Conservation (phyloP, 2,797 vertebrate genomes). For the Bovichtus variegatus region DNA sequence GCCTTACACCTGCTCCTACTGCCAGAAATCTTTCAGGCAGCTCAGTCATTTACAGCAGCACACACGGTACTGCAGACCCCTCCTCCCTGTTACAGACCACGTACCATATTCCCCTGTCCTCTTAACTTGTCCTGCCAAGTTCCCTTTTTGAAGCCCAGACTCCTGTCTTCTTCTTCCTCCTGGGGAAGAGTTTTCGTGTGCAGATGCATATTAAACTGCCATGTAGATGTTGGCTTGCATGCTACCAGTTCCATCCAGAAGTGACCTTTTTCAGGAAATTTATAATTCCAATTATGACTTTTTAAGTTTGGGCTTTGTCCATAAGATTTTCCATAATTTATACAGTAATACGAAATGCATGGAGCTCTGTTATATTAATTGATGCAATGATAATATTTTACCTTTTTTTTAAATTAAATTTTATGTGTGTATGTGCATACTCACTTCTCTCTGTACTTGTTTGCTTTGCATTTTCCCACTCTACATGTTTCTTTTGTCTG, state of each 20-base stretch:
- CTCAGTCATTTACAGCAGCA: slow-evolving; percentile 99
- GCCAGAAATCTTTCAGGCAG: slow-evolving; percentile 99
- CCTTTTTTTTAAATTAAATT: too few species aligned
- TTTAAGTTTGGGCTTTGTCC: slow-evolving; percentile 42
- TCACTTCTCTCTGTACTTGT: slow-evolving; percentile 34
- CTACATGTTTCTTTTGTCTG: slow-evolving; percentile 50
- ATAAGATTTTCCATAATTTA: slow-evolving; percentile 41
- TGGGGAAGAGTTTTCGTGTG: slow-evolving; percentile 53
- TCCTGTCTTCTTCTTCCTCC: slow-evolving; percentile 41
- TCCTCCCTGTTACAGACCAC: slow-evolving; percentile 34
- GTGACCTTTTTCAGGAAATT: slow-evolving; percentile 62
- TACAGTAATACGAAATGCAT: slow-evolving; percentile 56
- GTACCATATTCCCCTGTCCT: slow-evolving; percentile 55
- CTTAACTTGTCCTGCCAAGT: slow-evolving; percentile 60
- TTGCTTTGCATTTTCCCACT: slow-evolving; percentile 25
- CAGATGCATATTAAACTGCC: slow-evolving; percentile 52
- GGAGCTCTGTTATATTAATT: slow-evolving; percentile 22
- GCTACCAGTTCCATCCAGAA: slow-evolving; percentile 51
- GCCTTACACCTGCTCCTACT: slow-evolving; percentile 99
- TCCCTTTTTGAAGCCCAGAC: slow-evolving; percentile 49
- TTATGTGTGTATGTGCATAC: slow-evolving; percentile 32
- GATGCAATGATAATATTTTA: slow-evolving; percentile 25
- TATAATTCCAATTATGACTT: slow-evolving; percentile 50
- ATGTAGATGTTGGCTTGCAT: slow-evolving; percentile 62
- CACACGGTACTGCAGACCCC: slow-evolving; percentile 93